Conservation (phyloP, 2,888 invertebrate species). For the Calephelis perditalis region DNA sequence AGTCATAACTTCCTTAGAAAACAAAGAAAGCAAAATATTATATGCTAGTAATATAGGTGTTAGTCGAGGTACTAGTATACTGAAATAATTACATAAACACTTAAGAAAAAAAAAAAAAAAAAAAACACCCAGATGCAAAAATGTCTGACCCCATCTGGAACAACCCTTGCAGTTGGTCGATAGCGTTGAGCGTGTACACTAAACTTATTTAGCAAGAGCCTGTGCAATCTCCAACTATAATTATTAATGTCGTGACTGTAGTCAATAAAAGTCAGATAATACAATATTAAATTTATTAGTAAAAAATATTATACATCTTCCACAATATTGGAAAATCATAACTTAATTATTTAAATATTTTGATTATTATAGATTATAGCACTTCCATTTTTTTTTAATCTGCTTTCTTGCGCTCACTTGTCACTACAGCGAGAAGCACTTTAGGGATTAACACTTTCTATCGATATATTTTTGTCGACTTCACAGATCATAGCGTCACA, state of each 20-base stretch:
- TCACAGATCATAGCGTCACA: conserved; percentile 35
- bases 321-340: conserved; percentile 77
- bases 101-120: too few species aligned
- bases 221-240: too few species aligned
- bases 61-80: too few species aligned
- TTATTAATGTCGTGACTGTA: neutral
- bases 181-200: too few species aligned
- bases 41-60: too few species aligned
- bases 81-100: too few species aligned
- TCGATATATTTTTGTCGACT: conserved; percentile 13
- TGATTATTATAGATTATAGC: conserved; percentile 76
- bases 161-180: too few species aligned
- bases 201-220: too few species aligned
- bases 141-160: too few species aligned
- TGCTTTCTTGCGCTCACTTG: conserved; percentile 63
- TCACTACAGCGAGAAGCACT: conserved; percentile 50
- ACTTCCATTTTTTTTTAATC: conserved; percentile 67
- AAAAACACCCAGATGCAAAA: too few species aligned
- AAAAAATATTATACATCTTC: conserved; percentile 79
- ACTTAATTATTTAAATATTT: conserved; percentile 74
- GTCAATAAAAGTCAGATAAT: conserved; percentile 30
- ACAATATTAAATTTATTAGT: conserved; percentile 79
- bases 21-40: too few species aligned
- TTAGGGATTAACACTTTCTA: conserved; percentile 6
- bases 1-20: too few species aligned